A percentile compares a stretch with the other conserved stretches of the same genome.
Conservation (phyloP, 1,140 invertebrate species). For the Gonioctena quinquepunctata region DNA sequence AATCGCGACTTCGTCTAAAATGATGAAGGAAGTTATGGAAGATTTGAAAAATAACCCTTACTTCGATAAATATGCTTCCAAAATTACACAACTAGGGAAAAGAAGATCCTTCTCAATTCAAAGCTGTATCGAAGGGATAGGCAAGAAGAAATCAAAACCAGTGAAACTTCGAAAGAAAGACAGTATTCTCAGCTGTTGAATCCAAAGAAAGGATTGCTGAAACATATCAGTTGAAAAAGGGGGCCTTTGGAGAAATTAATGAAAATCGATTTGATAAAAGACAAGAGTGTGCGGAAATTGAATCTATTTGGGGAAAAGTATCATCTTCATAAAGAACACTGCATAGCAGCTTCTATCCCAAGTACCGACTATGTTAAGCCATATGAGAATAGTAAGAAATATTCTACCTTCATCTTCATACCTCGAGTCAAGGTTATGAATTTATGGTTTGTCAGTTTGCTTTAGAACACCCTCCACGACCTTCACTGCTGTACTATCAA, state of each 20-base stretch:
- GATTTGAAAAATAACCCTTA: conserved; percentile 77
- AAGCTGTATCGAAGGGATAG: conserved; percentile 66
- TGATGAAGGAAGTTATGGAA: conserved; percentile 64
- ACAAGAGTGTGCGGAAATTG: conserved; percentile 77
- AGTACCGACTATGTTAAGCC: conserved; percentile 64
- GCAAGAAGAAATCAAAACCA: conserved; percentile 59
- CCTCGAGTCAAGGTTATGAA: conserved; percentile 85
- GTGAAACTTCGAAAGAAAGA: conserved; percentile 31
- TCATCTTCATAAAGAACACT: conserved; percentile 74
- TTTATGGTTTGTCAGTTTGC: conserved; percentile 82
- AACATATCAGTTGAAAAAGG: conserved; percentile 54
- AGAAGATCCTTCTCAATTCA: conserved; percentile 75
- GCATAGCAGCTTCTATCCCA: conserved; percentile 72
- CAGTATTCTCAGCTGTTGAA: conserved; percentile 61
- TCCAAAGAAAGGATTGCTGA: conserved; percentile 57
- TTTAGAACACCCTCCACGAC: conserved; percentile 78
- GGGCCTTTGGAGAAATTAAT: conserved; percentile 73
- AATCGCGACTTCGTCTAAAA: conserved; percentile 60
- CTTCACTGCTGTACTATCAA: conserved; percentile 84
- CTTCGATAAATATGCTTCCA: conserved; percentile 79
- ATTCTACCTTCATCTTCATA: conserved; percentile 80
- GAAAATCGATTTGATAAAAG: conserved; percentile 76
- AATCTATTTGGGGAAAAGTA: conserved; percentile 80
- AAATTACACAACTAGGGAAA: conserved; percentile 76
- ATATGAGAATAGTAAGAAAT: conserved; percentile 61